phyloP scores from a whole-genome alignment of 2,113 vertebrate species.

The Syngnathus floridae region DNA sequence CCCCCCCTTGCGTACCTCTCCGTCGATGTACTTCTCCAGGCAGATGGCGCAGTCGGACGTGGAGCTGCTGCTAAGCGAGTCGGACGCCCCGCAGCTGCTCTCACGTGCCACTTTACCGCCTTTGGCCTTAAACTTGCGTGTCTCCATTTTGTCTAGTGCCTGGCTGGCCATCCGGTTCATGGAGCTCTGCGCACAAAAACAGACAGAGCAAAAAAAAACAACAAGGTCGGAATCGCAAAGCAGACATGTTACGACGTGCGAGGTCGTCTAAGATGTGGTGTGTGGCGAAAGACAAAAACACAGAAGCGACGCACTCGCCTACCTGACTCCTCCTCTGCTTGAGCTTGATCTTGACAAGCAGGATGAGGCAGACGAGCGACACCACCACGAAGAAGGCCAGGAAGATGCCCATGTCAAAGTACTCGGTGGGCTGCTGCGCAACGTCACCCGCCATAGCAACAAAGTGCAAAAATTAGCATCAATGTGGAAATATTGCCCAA shows the following conservation, averaged over 20 bases:
- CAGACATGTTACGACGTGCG: too few relatives aligned
- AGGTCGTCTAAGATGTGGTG: not conserved
- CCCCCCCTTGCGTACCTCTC: conserved; percentile 76
- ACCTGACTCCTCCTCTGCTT: conserved; percentile 97
- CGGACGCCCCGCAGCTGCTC: conserved; percentile 82
- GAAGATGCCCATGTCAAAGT: conserved; percentile 99
- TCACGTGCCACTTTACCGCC: conserved; percentile 79
- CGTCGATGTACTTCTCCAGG: conserved; percentile 96
- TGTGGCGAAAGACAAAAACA: not conserved
- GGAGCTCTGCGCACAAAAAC: conserved; percentile 76
- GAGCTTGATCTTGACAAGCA: conserved; percentile 98
- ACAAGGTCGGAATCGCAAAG: too few relatives aligned
- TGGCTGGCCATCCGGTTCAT: conserved; percentile 97
- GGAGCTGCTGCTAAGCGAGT: conserved; percentile 92
- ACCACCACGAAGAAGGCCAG: conserved; percentile 97
- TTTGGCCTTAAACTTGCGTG: conserved; percentile 94
- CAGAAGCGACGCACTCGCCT: conserved; percentile 12
- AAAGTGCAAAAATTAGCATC: too few relatives aligned
- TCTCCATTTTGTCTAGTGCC: conserved; percentile 98
- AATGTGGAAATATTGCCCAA: too few relatives aligned
- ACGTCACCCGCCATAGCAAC: conserved; percentile 14
- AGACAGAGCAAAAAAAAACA: too few relatives aligned
- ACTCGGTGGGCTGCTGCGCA: conserved; percentile 90
- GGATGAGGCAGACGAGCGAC: conserved; percentile 93
- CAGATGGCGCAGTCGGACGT: conserved; percentile 99